These are phyloP conservation scores for Xiphophorus maculatus DNA, from an alignment of 2,113 vertebrate genomes.

Conservation along the genomic window DNA sequence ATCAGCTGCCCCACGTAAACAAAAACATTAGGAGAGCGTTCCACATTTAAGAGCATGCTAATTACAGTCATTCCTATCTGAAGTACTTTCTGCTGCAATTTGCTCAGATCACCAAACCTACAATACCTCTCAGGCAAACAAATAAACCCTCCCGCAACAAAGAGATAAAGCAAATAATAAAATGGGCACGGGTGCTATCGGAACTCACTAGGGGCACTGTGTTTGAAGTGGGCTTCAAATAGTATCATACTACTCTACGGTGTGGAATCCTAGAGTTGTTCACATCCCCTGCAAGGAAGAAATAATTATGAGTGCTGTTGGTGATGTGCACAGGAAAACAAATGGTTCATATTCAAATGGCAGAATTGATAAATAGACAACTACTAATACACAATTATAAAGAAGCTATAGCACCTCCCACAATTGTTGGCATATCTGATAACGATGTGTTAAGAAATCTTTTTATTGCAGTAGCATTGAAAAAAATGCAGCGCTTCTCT, in stretches of 20 bases:
- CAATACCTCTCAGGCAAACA: conserved; percentile 82
- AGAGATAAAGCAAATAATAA: conserved; percentile 78
- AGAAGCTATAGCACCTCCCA: not conserved
- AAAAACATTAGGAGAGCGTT: conserved; percentile 82
- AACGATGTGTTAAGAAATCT: not conserved
- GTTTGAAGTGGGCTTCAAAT: conserved; percentile 81
- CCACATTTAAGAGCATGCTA: conserved; percentile 82
- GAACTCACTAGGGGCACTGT: conserved; percentile 72
- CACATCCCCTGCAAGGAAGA: conserved; percentile 62
- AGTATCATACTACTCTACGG: conserved; percentile 74
- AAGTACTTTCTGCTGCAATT: conserved; percentile 84
- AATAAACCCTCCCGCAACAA: conserved; percentile 82
- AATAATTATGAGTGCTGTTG: conserved; percentile 68
- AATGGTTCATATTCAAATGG: conserved; percentile 54
- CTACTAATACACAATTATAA: conserved; percentile 19
- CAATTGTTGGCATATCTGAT: not conserved
- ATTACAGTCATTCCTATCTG: conserved; percentile 83
- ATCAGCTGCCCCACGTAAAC: conserved; percentile 80
- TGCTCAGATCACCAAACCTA: conserved; percentile 82
- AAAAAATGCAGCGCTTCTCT: not conserved
- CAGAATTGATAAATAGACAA: conserved; percentile 20
- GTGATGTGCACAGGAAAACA: conserved; percentile 61
- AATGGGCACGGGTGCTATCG: conserved; percentile 67
- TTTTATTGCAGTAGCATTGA: not conserved
- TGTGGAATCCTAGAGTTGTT: conserved; percentile 55